Conservation (phyloP, 2,888 invertebrate species). For the Blera fallax region DNA sequence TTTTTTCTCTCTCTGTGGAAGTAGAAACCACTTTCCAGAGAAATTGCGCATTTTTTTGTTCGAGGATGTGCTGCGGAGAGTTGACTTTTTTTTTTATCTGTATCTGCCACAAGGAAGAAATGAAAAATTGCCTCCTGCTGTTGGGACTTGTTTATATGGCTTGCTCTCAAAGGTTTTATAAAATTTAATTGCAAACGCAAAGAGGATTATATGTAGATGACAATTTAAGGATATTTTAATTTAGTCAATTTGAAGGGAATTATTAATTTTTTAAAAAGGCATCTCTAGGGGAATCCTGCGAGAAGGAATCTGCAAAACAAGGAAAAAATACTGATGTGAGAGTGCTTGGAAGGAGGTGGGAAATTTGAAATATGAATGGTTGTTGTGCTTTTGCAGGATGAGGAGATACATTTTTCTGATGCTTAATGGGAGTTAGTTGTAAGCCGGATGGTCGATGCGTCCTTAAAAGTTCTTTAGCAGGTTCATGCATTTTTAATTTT, state of each 20-base stretch:
- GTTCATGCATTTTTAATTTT: too few relatives aligned
- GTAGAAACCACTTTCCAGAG: not conserved
- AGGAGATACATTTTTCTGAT: too few relatives aligned
- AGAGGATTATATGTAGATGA: conserved; percentile 40
- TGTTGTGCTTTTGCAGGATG: too few relatives aligned
- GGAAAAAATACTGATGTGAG: too few relatives aligned
- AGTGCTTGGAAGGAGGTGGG: not conserved
- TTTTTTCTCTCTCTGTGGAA: not conserved
- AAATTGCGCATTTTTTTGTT: not conserved
- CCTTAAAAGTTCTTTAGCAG: too few relatives aligned
- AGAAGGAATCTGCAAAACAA: not conserved
- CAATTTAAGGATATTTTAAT: conserved; percentile 28
- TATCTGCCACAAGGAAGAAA: not conserved
- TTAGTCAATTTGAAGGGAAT: conserved; percentile 21
- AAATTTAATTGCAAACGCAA: conserved; percentile 34
- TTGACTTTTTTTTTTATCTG: not conserved
- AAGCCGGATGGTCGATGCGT: too few relatives aligned
- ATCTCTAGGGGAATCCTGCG: not conserved
- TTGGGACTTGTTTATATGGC: not conserved
- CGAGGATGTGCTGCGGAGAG: not conserved
- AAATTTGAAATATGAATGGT: too few relatives aligned
- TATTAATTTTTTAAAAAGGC: conserved; percentile 2
- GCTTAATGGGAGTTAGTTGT: too few relatives aligned
- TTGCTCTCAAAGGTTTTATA: not conserved
- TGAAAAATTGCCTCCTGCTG: not conserved